Conservation (phyloP, 2,888 invertebrate species). For the Fragum fragum region DNA sequence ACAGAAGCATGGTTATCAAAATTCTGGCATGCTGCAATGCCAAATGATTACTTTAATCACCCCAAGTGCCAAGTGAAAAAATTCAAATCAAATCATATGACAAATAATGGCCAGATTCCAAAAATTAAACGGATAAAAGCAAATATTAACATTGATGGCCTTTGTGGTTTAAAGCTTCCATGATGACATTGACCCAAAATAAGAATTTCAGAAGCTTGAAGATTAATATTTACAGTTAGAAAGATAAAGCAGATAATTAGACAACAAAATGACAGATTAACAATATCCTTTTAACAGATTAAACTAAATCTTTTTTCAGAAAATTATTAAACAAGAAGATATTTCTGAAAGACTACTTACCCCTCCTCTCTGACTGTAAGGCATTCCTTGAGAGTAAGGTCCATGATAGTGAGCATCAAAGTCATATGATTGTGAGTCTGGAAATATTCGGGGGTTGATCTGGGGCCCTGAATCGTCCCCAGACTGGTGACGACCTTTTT, state of each 20-base stretch:
- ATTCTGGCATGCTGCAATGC: neutral
- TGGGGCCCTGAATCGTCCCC: slow-evolving; percentile 81
- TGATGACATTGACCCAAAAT: neutral
- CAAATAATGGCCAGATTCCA: neutral
- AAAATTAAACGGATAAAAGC: neutral
- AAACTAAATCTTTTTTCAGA: too few species aligned
- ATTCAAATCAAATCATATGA: neutral
- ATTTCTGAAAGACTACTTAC: neutral
- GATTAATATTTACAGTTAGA: too few species aligned
- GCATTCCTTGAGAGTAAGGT: slow-evolving; percentile 20
- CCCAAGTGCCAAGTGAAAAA: neutral
- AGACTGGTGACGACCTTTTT: slow-evolving; percentile 76
- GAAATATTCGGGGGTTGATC: slow-evolving; percentile 70
- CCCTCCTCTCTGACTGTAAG: slow-evolving; percentile 18
- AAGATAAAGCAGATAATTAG: too few species aligned
- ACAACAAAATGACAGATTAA: neutral
- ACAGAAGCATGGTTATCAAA: slow-evolving; percentile 14
- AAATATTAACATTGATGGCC: neutral
- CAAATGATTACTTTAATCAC: slow-evolving; percentile 2
- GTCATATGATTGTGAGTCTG: slow-evolving; percentile 35
- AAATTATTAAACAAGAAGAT: too few species aligned
- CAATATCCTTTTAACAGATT: neutral
- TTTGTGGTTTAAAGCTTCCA: neutral
- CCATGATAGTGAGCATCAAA: slow-evolving; percentile 24
- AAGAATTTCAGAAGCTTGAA: too few species aligned